Base-by-base conservation (phyloP, 2,888 invertebrate species). In the Eupelmus urozonus region DNA sequence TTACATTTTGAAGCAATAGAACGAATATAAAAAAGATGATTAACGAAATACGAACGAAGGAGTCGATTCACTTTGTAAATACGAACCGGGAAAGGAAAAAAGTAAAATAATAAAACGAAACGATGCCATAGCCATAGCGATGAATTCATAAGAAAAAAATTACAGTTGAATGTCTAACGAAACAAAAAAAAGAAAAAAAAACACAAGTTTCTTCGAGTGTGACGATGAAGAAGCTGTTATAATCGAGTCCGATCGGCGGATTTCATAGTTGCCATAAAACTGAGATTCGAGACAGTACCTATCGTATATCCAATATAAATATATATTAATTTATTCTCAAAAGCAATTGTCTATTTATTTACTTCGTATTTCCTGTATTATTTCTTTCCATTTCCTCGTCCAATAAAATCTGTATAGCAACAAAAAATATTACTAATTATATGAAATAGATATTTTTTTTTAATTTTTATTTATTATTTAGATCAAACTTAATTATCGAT, bases 251-350 rank as follows among this genome's bases (percentile, higher is more conserved):
- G 77, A 76, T 73, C 55, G 78, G 76, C 80, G 60, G 80, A 79
- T 79, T 74, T 81, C 78, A 73, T 81, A 81, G 80, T 81, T 84
- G 86, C 85, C 87, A 86, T 86, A 85, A 85, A 85, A 84, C 84
- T 83, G 84, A 86, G 84, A 87, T 86, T 85, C 85, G 85, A 85
- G 83, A 87, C 85, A 85, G 86, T 88, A 88, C 86, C 86, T 87
- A 89, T 85, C 89, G 86, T 88, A 89, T 89, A 89, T 88, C 85
- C 87, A 89, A 87, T 87, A 85, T 85, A 87, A 85, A 85, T 86
- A 89, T 90, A 90, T 89, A 90, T 89, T 90, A 90, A 90, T 90
- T 90, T 90, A 90, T 90, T 90, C 89, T 90, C 86, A 88, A 88
- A 83, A 87, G 81, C 40, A 45, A 59, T 66, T 57, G 69, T 75